Percentiles rank a stretch among this genome's conserved stretches.
phyloP scores from a whole-genome alignment of 2,113 vertebrate species.

The Pyxicephalus adspersus region DNA sequence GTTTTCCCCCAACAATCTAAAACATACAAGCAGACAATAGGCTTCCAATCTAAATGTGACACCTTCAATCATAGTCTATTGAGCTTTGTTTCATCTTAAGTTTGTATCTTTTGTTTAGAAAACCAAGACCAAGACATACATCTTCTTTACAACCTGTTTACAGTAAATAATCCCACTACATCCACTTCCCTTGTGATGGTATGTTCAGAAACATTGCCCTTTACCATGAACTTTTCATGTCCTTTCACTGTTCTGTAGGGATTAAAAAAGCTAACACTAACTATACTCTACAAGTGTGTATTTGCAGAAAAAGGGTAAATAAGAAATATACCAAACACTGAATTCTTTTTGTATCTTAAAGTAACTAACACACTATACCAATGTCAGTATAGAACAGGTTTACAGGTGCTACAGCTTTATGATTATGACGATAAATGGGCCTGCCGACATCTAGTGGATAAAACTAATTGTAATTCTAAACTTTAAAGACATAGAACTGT shows the following conservation, averaged over 20 bases:
- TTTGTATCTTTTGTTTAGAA: neutral
- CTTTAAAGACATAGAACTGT: too few species aligned
- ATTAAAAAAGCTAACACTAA: constrained; percentile 8
- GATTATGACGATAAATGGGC: constrained; percentile 5
- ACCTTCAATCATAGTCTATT: neutral
- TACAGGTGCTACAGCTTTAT: neutral
- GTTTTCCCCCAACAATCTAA: too few species aligned
- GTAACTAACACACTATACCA: neutral
- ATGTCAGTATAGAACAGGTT: neutral
- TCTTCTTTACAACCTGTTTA: constrained; percentile 3
- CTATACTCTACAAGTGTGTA: neutral
- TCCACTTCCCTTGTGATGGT: constrained; percentile 15
- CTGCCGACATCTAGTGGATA: constrained; percentile 21
- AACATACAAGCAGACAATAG: too few species aligned
- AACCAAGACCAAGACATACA: too few species aligned
- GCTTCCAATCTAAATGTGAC: too few species aligned
- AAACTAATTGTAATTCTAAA: neutral
- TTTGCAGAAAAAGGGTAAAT: constrained; percentile 27
- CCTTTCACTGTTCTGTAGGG: neutral
- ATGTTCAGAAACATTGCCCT: constrained; percentile 30
- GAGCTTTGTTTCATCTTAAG: neutral
- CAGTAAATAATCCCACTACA: constrained; percentile 13
- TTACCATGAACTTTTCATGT: constrained; percentile 21
- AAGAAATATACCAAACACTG: neutral
- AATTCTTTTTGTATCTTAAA: neutral